These are phyloP conservation scores for Ommatoiulus sabulosus DNA, from an alignment of 2,888 invertebrate genomes.

Conservation along the genomic window DNA sequence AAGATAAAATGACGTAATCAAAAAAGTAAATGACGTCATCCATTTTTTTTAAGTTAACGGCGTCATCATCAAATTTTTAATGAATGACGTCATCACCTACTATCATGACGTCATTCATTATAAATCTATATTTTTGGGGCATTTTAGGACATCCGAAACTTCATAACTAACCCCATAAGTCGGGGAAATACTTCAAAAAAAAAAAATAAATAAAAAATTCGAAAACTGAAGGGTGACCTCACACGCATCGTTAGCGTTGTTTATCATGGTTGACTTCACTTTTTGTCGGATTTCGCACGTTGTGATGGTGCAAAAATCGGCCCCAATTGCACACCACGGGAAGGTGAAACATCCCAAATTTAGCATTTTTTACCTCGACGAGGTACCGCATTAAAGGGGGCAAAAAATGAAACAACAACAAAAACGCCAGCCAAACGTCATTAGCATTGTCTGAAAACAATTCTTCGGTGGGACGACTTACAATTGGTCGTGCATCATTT, in stretches of 20 bases:
- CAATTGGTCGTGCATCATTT: not conserved
- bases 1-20: too few species aligned
- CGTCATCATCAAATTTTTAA: too few species aligned
- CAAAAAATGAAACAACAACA: not conserved
- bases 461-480: not conserved
- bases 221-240: slow-evolving; percentile 16
- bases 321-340: not conserved
- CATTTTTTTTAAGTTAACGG: too few species aligned
- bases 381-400: not conserved
- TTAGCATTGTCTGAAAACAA: slow-evolving; percentile 5
- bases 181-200: too few species aligned
- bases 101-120: too few species aligned
- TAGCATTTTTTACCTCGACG: not conserved
- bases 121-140: too few species aligned
- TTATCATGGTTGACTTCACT: not conserved
- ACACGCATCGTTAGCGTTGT: not conserved
- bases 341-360: slow-evolving; percentile 17
- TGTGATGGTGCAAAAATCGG: not conserved
- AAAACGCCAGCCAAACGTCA: not conserved
- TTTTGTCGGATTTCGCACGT: not conserved
- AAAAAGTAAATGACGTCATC: too few species aligned
- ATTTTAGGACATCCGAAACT: too few species aligned
- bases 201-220: too few species aligned
- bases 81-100: too few species aligned
- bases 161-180: too few species aligned